Percentiles rank a stretch among this genome's conserved stretches.
phyloP scores from a whole-genome alignment of 1,140 invertebrate species.

The fruit fly (Drosophila melanogaster) region DNA sequence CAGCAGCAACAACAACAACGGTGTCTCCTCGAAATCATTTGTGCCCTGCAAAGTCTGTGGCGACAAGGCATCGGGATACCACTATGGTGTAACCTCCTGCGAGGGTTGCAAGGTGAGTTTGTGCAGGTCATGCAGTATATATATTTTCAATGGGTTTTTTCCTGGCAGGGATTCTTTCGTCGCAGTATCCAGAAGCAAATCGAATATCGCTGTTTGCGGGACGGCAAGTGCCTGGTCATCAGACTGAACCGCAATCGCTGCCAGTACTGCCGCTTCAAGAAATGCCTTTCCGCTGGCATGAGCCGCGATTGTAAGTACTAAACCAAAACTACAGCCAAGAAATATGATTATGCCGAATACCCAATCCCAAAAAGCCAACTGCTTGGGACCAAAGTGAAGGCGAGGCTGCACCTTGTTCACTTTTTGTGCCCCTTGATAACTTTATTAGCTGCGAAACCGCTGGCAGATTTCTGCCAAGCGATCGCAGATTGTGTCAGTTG shows the following conservation, averaged over 20 bases:
- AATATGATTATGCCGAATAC: slow-evolving; percentile 35
- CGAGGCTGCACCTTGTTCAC: slow-evolving; percentile 49
- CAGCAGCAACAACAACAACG: slow-evolving; percentile 79
- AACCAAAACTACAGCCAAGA: neutral
- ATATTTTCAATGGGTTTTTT: neutral
- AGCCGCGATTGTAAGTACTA: slow-evolving; percentile 93
- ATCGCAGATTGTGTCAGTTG: slow-evolving; percentile 63
- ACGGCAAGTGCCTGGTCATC: slow-evolving; percentile 98
- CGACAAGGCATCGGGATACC: slow-evolving; percentile 99
- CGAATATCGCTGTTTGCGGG: slow-evolving; percentile 97
- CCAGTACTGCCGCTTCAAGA: slow-evolving; percentile 99
- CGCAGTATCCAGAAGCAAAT: slow-evolving; percentile 99
- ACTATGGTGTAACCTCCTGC: slow-evolving; percentile 99
- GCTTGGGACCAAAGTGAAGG: slow-evolving; percentile 61
- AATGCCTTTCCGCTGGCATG: slow-evolving; percentile 99
- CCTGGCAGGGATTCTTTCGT: slow-evolving; percentile 91
- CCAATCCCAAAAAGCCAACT: slow-evolving; percentile 22
- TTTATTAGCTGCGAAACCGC: slow-evolving; percentile 67
- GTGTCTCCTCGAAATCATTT: slow-evolving; percentile 89
- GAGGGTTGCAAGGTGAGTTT: slow-evolving; percentile 99
- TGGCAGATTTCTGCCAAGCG: slow-evolving; percentile 41
- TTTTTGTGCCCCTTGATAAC: slow-evolving; percentile 49
- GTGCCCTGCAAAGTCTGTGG: slow-evolving; percentile 99
- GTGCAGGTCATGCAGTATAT: neutral
- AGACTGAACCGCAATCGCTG: slow-evolving; percentile 98